A percentile compares a stretch with the other conserved stretches of the same genome.
phyloP scores from a whole-genome alignment of 2,797 vertebrate species.

The Sylvilagus floridanus region DNA sequence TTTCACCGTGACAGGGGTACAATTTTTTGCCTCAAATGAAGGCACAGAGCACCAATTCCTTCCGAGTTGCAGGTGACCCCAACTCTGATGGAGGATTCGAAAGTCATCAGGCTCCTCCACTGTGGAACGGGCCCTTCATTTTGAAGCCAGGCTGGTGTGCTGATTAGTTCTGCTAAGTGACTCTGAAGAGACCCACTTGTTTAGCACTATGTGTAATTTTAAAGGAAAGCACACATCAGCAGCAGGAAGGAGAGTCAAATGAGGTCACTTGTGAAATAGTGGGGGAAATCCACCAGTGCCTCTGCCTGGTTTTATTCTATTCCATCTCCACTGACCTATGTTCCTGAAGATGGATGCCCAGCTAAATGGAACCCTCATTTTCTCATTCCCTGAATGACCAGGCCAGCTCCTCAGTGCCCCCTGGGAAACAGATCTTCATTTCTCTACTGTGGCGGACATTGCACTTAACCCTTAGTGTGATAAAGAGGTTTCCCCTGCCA shows the following conservation, averaged over 20 bases:
- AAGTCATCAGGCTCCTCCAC: conserved; percentile 13
- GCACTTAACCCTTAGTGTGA: background rate
- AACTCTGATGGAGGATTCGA: background rate
- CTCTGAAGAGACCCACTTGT: conserved; percentile 81
- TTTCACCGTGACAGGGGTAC: conserved; percentile 45
- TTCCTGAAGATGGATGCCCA: conserved; percentile 36
- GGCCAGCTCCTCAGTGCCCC: background rate
- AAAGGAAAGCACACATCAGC: conserved; percentile 65
- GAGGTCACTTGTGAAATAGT: conserved; percentile 68
- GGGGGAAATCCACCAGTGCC: background rate
- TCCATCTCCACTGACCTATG: conserved; percentile 62
- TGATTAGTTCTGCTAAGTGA: conserved; percentile 79
- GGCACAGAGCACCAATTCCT: conserved; percentile 45
- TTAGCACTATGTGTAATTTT: conserved; percentile 70
- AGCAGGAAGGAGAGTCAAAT: conserved; percentile 60
- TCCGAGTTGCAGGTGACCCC: conserved; percentile 40
- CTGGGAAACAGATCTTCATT: conserved; percentile 41
- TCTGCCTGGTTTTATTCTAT: conserved; percentile 38
- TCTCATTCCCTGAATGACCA: conserved; percentile 65
- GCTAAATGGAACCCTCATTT: conserved; percentile 67
- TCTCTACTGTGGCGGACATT: background rate
- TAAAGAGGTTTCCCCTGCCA: background rate
- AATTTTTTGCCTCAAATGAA: conserved; percentile 61
- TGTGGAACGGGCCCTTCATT: conserved; percentile 45
- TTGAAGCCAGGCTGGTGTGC: conserved; percentile 59